A percentile compares a stretch with the other conserved stretches of the same genome.
These are phyloP conservation scores for Prosopocoilus inquinatus DNA, from an alignment of 2,888 invertebrate genomes.

Conservation along the genomic window DNA sequence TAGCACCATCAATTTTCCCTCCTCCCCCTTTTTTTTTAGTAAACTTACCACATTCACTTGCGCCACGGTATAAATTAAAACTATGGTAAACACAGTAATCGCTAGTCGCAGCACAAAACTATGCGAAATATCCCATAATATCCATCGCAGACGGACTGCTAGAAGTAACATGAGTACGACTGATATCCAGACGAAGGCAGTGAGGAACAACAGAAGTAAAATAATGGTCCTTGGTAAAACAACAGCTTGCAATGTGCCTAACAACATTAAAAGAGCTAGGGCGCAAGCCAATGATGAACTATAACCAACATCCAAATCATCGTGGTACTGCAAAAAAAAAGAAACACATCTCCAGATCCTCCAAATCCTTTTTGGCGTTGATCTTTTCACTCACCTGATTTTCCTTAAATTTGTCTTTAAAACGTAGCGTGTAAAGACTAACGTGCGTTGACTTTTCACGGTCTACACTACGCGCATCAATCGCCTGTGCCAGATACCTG, in stretches of 20 bases:
- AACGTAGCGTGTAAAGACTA: constrained; percentile 79
- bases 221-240: constrained; percentile 84
- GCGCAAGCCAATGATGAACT: constrained; percentile 79
- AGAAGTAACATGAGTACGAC: constrained; percentile 81
- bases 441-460: constrained; percentile 88
- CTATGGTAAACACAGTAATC: constrained; percentile 83
- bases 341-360: background rate
- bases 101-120: constrained; percentile 80
- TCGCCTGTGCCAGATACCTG: constrained; percentile 87
- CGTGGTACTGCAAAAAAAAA: constrained; percentile 69
- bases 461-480: constrained; percentile 86
- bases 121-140: constrained; percentile 82
- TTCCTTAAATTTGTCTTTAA: constrained; percentile 82
- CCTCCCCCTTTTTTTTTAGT: background rate
- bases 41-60: constrained; percentile 89
- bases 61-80: constrained; percentile 83
- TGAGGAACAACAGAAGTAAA: constrained; percentile 78
- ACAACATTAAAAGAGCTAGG: constrained; percentile 69
- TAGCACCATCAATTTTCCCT: background rate
- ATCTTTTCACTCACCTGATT: constrained; percentile 59
- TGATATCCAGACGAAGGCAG: constrained; percentile 88
- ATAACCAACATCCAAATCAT: constrained; percentile 82
- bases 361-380: background rate
- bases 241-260: constrained; percentile 75
- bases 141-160: constrained; percentile 79